Evolutionary conservation across 2,888 invertebrate species (phyloP).

Genomic region (Alcis repandata): DNA sequence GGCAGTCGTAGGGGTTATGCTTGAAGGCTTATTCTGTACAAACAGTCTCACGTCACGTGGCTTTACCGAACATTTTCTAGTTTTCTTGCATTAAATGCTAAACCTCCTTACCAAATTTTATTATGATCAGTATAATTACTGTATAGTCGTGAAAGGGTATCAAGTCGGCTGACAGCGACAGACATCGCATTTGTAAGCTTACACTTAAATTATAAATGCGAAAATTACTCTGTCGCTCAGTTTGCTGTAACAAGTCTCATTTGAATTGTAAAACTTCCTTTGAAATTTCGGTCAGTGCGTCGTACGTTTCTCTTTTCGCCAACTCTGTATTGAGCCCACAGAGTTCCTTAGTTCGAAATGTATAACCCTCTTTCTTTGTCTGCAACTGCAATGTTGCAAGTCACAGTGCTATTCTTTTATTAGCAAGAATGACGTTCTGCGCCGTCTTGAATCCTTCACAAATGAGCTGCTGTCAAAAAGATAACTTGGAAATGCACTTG

Average conservation of each 20-base stretch:
- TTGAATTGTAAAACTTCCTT: constrained; percentile 41
- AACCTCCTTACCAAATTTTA: neutral
- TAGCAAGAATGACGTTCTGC: constrained; percentile 1
- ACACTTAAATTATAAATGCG: too few relatives aligned
- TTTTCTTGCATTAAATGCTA: neutral
- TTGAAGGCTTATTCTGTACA: neutral
- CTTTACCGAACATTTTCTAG: neutral
- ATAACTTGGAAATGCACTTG: neutral
- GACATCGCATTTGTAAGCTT: constrained; percentile 37
- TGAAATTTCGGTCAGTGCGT: constrained; percentile 36
- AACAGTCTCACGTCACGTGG: neutral
- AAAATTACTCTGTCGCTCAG: too few relatives aligned
- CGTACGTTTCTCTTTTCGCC: constrained; percentile 41
- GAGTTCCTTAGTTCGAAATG: constrained; percentile 30
- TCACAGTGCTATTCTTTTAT: constrained; percentile 15
- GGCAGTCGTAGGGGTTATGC: constrained; percentile 40
- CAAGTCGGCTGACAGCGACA: neutral
- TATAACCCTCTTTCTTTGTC: constrained; percentile 28
- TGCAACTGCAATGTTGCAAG: constrained; percentile 24
- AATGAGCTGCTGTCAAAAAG: neutral
- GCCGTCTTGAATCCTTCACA: neutral
- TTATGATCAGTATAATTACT: neutral
- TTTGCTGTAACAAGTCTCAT: constrained; percentile 28
- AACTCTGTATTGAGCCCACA: constrained; percentile 30
- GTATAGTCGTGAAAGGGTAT: neutral